These are phyloP conservation scores for Thera obeliscata DNA, from an alignment of 2,888 invertebrate species.

Conservation along the genomic window DNA sequence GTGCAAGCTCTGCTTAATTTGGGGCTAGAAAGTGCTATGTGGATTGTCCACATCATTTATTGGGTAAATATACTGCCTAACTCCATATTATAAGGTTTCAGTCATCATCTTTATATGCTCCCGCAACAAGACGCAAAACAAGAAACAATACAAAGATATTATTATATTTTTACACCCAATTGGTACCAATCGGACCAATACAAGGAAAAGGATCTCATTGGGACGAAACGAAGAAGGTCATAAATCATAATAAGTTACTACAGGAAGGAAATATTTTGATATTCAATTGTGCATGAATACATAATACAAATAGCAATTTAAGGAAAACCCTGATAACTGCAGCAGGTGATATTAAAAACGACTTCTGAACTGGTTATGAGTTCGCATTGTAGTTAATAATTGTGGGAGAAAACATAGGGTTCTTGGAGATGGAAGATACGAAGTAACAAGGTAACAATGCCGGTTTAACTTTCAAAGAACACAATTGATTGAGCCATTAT, in stretches of 20 bases:
- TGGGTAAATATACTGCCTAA: too few species aligned
- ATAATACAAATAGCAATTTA: slow-evolving; percentile 9
- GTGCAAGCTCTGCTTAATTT: too few species aligned
- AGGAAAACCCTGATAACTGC: slow-evolving; percentile 20
- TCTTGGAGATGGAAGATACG: slow-evolving; percentile 23
- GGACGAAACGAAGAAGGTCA: slow-evolving; percentile 11
- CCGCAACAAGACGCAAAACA: background rate
- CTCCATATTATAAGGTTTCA: background rate
- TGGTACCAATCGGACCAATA: slow-evolving; percentile 13
- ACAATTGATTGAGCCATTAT: slow-evolving; percentile 30
- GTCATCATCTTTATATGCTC: background rate
- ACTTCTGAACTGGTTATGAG: slow-evolving; percentile 20
- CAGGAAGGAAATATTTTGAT: slow-evolving; percentile 8
- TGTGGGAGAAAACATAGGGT: slow-evolving; percentile 29
- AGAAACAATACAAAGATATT: background rate
- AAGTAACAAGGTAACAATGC: slow-evolving; percentile 28
- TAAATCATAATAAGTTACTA: slow-evolving; percentile 5
- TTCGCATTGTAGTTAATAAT: slow-evolving; percentile 27
- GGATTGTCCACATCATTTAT: too few species aligned
- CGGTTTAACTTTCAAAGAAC: slow-evolving; percentile 29
- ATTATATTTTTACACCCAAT: slow-evolving; percentile 20
- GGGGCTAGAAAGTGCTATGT: too few species aligned
- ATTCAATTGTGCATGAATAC: slow-evolving; percentile 6
- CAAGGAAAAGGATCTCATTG: slow-evolving; percentile 15
- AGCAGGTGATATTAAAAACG: slow-evolving; percentile 17